These are phyloP conservation scores for Lithophane socia DNA, from an alignment of 2,888 invertebrate genomes.

Conservation along the genomic window DNA sequence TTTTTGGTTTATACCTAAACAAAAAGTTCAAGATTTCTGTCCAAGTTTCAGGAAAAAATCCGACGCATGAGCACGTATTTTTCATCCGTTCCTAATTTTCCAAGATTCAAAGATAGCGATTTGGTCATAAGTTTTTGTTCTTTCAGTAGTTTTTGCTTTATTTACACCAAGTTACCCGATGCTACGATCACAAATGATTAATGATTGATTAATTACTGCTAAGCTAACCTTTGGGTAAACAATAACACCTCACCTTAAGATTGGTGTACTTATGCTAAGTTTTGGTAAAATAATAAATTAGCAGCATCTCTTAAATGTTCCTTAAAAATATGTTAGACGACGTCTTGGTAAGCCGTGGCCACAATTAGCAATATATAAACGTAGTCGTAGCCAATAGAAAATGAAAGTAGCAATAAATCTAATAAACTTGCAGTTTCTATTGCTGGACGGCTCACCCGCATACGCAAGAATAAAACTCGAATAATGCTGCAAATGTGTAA, in stretches of 20 bases:
- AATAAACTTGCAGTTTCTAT: slow-evolving; percentile 59
- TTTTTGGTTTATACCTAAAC: neutral
- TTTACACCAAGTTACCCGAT: slow-evolving; percentile 2
- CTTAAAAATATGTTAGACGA: neutral
- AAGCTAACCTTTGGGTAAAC: slow-evolving; percentile 8
- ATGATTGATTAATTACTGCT: slow-evolving; percentile 25
- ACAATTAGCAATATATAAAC: slow-evolving; percentile 28
- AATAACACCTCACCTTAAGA: slow-evolving; percentile 10
- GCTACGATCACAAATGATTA: slow-evolving; percentile 25
- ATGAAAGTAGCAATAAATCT: slow-evolving; percentile 51
- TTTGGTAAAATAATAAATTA: neutral
- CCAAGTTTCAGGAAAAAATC: neutral
- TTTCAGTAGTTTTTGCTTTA: slow-evolving; percentile 21
- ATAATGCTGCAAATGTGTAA: slow-evolving; percentile 22
- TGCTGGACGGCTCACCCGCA: slow-evolving; percentile 29
- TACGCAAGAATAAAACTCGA: slow-evolving; percentile 18
- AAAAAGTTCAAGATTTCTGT: neutral
- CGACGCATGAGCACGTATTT: neutral
- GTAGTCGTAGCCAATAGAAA: slow-evolving; percentile 38
- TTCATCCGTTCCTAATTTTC: slow-evolving; percentile 7
- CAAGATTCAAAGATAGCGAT: slow-evolving; percentile 4
- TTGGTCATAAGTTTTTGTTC: slow-evolving; percentile 19
- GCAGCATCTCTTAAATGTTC: neutral
- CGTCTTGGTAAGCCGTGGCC: neutral
- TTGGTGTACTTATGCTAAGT: neutral